Conservation (phyloP, 2,113 vertebrate species). For the Neogale vison region DNA sequence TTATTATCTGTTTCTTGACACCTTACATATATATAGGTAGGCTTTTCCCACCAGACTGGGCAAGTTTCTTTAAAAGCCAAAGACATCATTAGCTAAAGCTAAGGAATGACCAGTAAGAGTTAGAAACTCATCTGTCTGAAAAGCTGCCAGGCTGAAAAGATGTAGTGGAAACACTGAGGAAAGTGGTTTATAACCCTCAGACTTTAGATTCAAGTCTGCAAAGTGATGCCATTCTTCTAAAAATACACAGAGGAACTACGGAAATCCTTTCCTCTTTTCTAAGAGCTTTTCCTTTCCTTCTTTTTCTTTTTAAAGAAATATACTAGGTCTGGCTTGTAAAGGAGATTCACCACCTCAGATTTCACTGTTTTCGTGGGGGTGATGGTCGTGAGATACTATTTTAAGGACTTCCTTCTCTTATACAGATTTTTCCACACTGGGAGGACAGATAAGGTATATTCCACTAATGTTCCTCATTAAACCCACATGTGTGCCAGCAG, state of each 20-base stretch:
- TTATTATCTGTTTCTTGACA: slow-evolving; percentile 72
- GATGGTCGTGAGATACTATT: background rate
- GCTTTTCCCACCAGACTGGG: slow-evolving; percentile 37
- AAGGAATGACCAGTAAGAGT: slow-evolving; percentile 40
- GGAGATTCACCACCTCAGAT: background rate
- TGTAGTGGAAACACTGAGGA: slow-evolving; percentile 62
- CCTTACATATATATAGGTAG: slow-evolving; percentile 67
- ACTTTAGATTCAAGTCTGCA: slow-evolving; percentile 55
- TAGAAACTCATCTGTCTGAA: background rate
- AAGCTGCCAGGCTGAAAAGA: slow-evolving; percentile 46
- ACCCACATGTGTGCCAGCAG: slow-evolving; percentile 8
- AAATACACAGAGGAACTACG: slow-evolving; percentile 60
- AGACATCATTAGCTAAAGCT: background rate
- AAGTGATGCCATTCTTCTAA: slow-evolving; percentile 64
- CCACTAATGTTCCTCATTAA: slow-evolving; percentile 27
- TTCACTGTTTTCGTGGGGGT: background rate
- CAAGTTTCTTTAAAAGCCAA: slow-evolving; percentile 51
- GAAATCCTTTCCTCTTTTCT: slow-evolving; percentile 40
- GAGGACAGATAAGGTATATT: slow-evolving; percentile 40
- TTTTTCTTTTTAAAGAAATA: slow-evolving; percentile 18
- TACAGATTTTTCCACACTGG: slow-evolving; percentile 55
- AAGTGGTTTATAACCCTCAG: slow-evolving; percentile 59
- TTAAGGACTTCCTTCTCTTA: slow-evolving; percentile 58
- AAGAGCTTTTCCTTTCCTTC: background rate
- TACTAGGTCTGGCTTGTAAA: background rate